Evolutionary conservation across 2,797 vertebrate genomes (phyloP).

Genomic region (Pitangus sulphuratus): DNA sequence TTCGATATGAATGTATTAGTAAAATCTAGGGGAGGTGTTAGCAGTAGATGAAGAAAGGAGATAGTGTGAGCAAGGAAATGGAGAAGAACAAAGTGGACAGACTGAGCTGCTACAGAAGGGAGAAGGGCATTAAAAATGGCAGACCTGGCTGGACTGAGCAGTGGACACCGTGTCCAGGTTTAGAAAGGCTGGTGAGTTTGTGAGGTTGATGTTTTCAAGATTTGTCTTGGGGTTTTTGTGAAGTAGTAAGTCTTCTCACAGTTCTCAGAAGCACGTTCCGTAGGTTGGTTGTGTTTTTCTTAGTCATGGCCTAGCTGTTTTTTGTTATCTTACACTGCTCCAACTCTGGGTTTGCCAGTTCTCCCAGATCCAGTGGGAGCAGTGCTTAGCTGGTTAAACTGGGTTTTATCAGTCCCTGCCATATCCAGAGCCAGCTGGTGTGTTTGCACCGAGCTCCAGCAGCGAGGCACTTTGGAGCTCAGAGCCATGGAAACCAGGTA

Average conservation of each 20-base stretch:
- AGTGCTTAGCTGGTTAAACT: background rate
- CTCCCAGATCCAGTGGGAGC: background rate
- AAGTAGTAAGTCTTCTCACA: background rate
- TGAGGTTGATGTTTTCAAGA: fast-evolving
- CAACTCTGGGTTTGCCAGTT: background rate
- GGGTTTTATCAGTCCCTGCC: background rate
- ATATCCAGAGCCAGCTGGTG: background rate
- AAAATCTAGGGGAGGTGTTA: background rate
- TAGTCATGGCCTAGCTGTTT: background rate
- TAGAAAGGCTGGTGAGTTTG: background rate
- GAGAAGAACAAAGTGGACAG: background rate
- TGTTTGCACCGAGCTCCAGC: background rate
- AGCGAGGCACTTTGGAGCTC: background rate
- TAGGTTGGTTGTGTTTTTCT: background rate
- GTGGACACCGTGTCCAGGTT: background rate
- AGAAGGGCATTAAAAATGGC: background rate
- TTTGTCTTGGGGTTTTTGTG: background rate
- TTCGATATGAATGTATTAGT: background rate
- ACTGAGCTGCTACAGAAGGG: background rate
- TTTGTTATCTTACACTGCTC: background rate
- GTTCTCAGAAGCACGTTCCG: background rate
- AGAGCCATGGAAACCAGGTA: fast-evolving
- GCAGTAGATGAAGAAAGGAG: background rate
- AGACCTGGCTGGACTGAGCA: background rate
- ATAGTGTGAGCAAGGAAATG: background rate